Conservation (phyloP, 2,797 vertebrate genomes). For the Falco cherrug region DNA sequence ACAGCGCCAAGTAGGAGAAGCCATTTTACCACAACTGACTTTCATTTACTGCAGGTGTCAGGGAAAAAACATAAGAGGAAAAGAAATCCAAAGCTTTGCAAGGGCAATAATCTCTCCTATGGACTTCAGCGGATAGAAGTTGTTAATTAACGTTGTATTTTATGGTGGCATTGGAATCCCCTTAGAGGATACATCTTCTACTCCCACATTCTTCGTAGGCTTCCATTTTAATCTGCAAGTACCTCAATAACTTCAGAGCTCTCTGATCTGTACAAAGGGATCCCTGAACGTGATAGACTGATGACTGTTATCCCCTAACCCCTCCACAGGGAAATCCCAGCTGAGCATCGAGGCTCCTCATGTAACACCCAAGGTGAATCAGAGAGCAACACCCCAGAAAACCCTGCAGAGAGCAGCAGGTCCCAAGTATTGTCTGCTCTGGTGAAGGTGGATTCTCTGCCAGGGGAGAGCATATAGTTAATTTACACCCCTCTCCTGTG, state of each 20-base stretch:
- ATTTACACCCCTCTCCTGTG: background rate
- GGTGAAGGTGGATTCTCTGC: background rate
- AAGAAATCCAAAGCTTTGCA: background rate
- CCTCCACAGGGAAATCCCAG: background rate
- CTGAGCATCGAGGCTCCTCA: too few relatives aligned
- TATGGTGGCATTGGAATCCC: background rate
- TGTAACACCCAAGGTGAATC: background rate
- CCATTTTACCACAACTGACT: background rate
- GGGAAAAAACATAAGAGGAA: too few relatives aligned
- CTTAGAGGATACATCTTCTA: background rate
- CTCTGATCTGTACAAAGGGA: background rate
- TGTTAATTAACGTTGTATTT: background rate
- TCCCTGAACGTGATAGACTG: background rate
- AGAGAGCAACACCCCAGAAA: background rate
- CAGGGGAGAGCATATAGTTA: background rate
- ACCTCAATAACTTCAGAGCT: background rate
- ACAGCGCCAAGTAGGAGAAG: background rate
- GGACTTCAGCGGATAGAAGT: background rate
- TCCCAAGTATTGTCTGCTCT: background rate
- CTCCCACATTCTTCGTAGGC: background rate
- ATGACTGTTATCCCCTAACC: background rate
- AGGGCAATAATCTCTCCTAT: background rate
- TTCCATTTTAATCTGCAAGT: background rate
- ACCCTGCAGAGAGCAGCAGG: background rate
- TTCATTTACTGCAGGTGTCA: background rate